Conservation (phyloP, 2,113 vertebrate species). For the Neopipo cinnamomea region DNA sequence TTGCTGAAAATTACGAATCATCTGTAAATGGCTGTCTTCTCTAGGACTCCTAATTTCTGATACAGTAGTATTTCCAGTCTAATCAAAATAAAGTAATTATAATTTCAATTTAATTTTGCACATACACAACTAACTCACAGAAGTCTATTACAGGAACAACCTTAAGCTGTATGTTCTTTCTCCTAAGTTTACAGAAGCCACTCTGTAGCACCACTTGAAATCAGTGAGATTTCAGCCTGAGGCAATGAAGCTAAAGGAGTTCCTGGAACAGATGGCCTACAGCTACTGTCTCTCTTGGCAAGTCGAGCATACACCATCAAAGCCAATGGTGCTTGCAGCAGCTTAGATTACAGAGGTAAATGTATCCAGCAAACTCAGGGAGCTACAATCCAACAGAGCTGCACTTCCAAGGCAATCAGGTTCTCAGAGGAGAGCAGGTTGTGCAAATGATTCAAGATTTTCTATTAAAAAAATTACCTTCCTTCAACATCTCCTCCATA, state of each 20-base stretch:
- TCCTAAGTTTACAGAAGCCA: background rate
- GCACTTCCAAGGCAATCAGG: background rate
- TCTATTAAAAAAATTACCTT: background rate
- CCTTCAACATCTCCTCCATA: background rate
- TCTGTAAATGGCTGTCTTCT: conserved; percentile 66
- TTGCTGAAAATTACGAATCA: conserved; percentile 80
- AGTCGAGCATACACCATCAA: background rate
- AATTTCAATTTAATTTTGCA: background rate
- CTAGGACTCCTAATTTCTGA: background rate
- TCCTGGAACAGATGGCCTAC: background rate
- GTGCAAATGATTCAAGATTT: background rate
- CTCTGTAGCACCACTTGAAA: background rate
- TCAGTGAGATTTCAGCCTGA: background rate
- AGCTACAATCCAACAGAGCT: background rate
- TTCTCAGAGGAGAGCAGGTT: background rate
- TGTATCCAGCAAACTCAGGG: background rate
- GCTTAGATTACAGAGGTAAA: background rate
- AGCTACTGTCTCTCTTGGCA: background rate
- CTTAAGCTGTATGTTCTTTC: background rate
- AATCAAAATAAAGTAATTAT: conserved; percentile 9
- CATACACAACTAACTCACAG: background rate
- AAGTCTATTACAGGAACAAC: background rate
- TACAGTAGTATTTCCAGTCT: conserved; percentile 17
- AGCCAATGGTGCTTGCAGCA: background rate
- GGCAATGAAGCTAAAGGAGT: background rate